Evolutionary conservation across 2,797 vertebrate genomes (phyloP), one percentile per base, ranked within the genome.

Genomic region (Phoxinus dragarum): DNA sequence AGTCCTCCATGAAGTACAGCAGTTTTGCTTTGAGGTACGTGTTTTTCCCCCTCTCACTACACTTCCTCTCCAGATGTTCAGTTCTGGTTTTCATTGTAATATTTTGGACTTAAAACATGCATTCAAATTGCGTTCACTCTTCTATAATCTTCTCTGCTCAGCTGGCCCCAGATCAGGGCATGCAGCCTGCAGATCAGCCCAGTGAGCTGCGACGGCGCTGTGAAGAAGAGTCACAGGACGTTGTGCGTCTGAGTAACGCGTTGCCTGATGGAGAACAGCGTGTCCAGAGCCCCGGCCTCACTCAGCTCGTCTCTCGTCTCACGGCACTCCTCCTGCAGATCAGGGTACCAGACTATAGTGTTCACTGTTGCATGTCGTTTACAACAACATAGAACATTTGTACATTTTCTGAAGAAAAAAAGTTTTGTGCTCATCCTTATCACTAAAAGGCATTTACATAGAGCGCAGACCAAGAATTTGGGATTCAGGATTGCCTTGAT

Each of bases 101-200:
- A 27, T 42, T 12, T 34, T 56, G 10, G 19, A 56, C 21, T 1
- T 23, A 56, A 54, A 56, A 6, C 11, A 14, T 7, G 34, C 19
- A 11, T 61, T 74, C 16, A 31, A 49, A 17, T 31, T 8, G 2
- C 14, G 5, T 56, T 64, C 11, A 8, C 6, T 80, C 47, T 16
- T 61, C 36, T 17, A 8, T 49, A 36, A 74, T 79, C 4, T 14
- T 19, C 4, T 54, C 12, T 56, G 23, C 34, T 44, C 91, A 99
- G 98, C 96, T 99, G 56, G 98, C 98, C 88, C 98, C 98, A 56
- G 97, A 99, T 90, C 98, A 99, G 88, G 98, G 98, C 75, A 96
- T 99, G 89, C 97, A 97, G 88, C 97, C 98, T 9, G 96, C 96
- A 0, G 97, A 98, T 90, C 97, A 97, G n/a, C 98, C 98, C 0